Evolutionary conservation across 1,140 invertebrate species (phyloP).

Genomic region (Metopolophium dirhodum): DNA sequence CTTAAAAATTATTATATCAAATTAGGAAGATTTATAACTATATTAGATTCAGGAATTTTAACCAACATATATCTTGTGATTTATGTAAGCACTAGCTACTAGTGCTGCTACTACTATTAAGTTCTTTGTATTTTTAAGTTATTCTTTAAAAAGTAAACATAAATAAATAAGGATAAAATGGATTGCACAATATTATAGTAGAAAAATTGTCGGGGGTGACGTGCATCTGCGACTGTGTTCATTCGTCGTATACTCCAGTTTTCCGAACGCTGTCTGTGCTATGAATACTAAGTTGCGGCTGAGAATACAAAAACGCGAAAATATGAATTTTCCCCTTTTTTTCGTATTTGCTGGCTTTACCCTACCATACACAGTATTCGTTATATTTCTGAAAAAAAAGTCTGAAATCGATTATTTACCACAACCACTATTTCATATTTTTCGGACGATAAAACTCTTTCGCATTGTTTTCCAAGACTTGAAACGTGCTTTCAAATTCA

Average conservation of each 20-base stretch:
- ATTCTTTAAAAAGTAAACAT: not conserved
- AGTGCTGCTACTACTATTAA: not conserved
- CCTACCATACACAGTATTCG: not conserved
- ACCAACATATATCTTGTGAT: not conserved
- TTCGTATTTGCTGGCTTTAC: not conserved
- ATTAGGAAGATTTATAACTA: not conserved
- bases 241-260: conserved; percentile 50
- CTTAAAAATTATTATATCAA: not conserved
- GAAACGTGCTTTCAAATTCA: conserved; percentile 34
- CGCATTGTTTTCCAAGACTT: conserved; percentile 15
- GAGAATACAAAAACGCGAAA: conserved; percentile 38
- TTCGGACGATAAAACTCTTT: conserved; percentile 28
- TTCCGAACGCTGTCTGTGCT: conserved; percentile 35
- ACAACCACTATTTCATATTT: conserved; percentile 12
- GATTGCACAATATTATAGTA: conserved; percentile 39
- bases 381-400: conserved; percentile 35
- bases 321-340: conserved; percentile 39
- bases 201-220: conserved; percentile 41
- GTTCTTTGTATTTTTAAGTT: not conserved
- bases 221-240: conserved; percentile 53
- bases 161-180: not conserved
- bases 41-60: not conserved
- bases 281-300: conserved; percentile 48
- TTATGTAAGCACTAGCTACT: not conserved
- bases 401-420: conserved; percentile 49